These are phyloP conservation scores for Nezara viridula DNA, from an alignment of 2,888 invertebrate genomes.

Conservation along the genomic window DNA sequence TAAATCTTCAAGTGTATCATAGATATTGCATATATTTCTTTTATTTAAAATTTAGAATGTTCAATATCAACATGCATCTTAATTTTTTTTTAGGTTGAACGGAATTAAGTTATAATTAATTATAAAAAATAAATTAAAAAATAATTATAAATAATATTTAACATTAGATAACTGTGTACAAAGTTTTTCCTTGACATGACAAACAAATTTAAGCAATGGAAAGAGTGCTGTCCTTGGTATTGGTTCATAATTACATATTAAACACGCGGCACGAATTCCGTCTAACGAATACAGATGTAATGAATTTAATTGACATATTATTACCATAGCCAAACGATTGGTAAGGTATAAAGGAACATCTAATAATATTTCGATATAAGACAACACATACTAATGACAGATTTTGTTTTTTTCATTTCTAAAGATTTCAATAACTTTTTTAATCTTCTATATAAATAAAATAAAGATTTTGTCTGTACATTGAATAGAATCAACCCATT, in stretches of 20 bases:
- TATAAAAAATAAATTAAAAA: no score
- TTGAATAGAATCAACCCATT: no score
- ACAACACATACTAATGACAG: no score
- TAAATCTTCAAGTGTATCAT: no score
- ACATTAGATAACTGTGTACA: neutral
- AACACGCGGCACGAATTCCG: neutral
- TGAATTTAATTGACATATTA: neutral
- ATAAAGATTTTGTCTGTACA: no score
- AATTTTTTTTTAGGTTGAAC: neutral
- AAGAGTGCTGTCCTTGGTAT: neutral
- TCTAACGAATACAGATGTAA: neutral
- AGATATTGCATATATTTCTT: no score
- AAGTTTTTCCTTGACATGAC: neutral
- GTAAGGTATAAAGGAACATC: neutral
- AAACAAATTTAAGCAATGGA: neutral
- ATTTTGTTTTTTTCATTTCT: no score
- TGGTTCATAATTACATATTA: neutral
- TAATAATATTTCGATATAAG: neutral
- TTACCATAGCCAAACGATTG: neutral
- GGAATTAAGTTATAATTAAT: no score
- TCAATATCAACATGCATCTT: no score
- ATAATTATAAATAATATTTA: neutral
- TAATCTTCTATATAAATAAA: no score
- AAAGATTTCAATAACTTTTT: no score
- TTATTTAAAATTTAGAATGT: no score